These are phyloP conservation scores for Drosophila leontia DNA, from an alignment of 1,140 invertebrate species.

Conservation along the genomic window DNA sequence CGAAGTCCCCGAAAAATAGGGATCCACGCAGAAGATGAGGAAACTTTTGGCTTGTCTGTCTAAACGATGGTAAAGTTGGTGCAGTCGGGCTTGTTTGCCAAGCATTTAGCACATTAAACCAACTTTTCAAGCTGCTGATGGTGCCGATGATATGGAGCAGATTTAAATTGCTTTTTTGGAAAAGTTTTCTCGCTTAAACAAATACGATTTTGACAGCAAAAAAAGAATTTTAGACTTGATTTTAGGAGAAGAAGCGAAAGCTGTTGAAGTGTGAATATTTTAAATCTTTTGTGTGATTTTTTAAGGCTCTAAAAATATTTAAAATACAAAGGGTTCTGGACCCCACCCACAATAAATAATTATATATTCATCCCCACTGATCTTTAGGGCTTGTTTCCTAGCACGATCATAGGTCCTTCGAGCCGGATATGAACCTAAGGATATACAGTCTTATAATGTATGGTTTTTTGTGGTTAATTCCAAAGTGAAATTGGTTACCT, in stretches of 20 bases:
- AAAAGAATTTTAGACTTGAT: not conserved
- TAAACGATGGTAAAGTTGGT: constrained; percentile 54
- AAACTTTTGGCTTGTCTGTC: constrained; percentile 55
- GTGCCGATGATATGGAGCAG: not conserved
- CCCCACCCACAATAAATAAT: not conserved
- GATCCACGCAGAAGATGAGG: constrained; percentile 17
- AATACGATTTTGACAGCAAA: constrained; percentile 6
- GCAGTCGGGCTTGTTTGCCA: constrained; percentile 38
- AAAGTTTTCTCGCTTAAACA: not conserved
- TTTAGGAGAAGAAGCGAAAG: too few relatives aligned
- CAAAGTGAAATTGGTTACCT: not conserved
- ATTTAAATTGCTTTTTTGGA: constrained; percentile 22
- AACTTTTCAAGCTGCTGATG: constrained; percentile 35
- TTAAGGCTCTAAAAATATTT: too few relatives aligned
- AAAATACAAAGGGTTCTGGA: too few relatives aligned
- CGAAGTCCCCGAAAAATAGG: constrained; percentile 2
- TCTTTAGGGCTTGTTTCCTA: not conserved
- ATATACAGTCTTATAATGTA: too few relatives aligned
- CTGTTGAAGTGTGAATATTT: not conserved
- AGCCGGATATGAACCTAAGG: not conserved
- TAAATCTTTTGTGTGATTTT: too few relatives aligned
- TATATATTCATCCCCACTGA: not conserved
- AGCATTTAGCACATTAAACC: constrained; percentile 52
- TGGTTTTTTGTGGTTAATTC: not conserved
- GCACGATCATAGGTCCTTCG: not conserved